Evolutionary conservation across 2,113 vertebrate species (phyloP).

Genomic region (Grammomys dolichurus): DNA sequence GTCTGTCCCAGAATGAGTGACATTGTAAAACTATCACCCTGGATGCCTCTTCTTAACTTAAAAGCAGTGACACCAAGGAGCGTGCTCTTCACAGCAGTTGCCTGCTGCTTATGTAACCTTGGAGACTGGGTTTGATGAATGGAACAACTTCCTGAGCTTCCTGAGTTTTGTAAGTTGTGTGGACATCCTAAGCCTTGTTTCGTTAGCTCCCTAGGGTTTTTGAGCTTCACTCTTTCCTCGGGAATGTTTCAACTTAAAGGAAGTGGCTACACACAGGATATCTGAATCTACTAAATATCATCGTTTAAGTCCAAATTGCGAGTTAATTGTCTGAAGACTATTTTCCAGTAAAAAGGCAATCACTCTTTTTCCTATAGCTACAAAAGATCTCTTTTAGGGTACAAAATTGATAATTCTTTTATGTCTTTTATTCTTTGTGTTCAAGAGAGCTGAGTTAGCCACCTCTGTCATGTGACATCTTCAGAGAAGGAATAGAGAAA

Average conservation of each 20-base stretch:
- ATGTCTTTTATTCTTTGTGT: background rate
- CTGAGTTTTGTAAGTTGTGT: background rate
- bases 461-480: background rate
- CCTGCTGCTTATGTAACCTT: background rate
- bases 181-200: background rate
- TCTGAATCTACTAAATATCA: background rate
- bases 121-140: background rate
- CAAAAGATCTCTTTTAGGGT: background rate
- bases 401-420: background rate
- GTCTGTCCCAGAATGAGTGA: background rate
- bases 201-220: background rate
- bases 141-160: background rate
- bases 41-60: background rate
- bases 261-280: background rate
- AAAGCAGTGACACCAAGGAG: background rate
- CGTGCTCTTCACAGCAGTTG: background rate
- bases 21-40: background rate
- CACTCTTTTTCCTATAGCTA: background rate
- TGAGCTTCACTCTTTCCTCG: background rate
- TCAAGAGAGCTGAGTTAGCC: background rate
- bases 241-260: background rate
- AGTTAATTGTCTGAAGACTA: conserved; percentile 20
- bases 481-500: background rate
- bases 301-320: background rate
- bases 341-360: conserved; percentile 30